These are phyloP conservation scores for Drosophila peninsularis DNA, from an alignment of 2,888 invertebrate species.

Conservation along the genomic window DNA sequence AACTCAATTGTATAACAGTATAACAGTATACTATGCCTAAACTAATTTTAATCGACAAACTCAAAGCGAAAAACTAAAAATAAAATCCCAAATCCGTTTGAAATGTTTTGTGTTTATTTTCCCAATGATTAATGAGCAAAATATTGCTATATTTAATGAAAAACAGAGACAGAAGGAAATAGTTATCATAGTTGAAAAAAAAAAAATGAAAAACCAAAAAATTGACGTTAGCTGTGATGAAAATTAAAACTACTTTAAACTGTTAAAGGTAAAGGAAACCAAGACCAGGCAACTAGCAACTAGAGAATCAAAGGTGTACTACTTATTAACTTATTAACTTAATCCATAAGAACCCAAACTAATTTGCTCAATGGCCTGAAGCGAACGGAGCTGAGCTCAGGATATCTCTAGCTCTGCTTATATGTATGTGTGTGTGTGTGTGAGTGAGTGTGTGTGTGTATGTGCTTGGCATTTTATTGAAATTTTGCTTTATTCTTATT, in stretches of 20 bases:
- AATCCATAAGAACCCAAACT: slow-evolving; percentile 10
- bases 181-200: slow-evolving; percentile 28
- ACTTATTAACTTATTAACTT: slow-evolving; percentile 11
- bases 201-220: slow-evolving; percentile 16
- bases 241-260: slow-evolving; percentile 48
- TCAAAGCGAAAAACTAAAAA: neutral
- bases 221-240: slow-evolving; percentile 71
- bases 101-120: slow-evolving; percentile 34
- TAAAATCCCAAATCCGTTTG: slow-evolving; percentile 17
- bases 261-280: slow-evolving; percentile 18
- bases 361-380: slow-evolving; percentile 39
- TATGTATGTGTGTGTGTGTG: slow-evolving; percentile 5
- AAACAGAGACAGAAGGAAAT: neutral
- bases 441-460: neutral
- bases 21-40: slow-evolving; percentile 25
- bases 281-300: slow-evolving; percentile 21
- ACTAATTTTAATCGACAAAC: slow-evolving; percentile 32
- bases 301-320: slow-evolving; percentile 18
- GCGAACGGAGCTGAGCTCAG: neutral
- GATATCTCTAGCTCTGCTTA: neutral
- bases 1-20: slow-evolving; percentile 41
- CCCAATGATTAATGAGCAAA: too few relatives aligned
- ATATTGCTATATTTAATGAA: slow-evolving; percentile 3
- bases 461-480: neutral
- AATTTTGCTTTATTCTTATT: neutral